These are phyloP conservation scores for Lophotriccus pileatus DNA, from an alignment of 2,797 vertebrate species.

Conservation along the genomic window DNA sequence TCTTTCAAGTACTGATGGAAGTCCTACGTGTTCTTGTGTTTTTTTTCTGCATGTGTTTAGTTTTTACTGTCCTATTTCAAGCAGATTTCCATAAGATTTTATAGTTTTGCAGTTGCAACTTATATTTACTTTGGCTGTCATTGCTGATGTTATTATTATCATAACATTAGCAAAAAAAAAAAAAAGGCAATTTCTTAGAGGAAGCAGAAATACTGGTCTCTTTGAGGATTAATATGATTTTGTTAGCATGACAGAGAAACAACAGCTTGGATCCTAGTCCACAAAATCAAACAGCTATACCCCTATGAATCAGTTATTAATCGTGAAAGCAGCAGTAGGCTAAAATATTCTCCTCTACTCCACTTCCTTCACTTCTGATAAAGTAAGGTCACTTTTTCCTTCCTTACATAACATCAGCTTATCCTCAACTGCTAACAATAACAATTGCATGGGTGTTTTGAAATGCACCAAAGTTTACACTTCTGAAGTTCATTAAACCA, in stretches of 20 bases:
- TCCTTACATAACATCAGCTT: background rate
- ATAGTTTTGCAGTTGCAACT: background rate
- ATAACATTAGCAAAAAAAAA: background rate
- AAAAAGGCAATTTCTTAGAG: background rate
- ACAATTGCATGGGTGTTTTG: background rate
- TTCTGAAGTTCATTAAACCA: background rate
- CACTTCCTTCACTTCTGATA: background rate
- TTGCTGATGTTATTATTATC: background rate
- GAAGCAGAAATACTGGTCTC: background rate
- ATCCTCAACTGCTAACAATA: background rate
- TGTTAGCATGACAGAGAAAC: constrained; percentile 11
- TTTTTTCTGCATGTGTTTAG: background rate
- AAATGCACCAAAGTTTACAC: background rate
- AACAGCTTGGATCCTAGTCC: background rate
- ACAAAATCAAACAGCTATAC: background rate
- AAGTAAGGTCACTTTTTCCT: background rate
- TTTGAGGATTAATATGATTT: background rate
- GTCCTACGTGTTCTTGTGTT: background rate
- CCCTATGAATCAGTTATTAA: background rate
- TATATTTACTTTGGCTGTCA: background rate
- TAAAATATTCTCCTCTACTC: background rate
- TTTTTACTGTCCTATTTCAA: background rate
- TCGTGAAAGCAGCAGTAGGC: background rate
- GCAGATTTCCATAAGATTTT: background rate
- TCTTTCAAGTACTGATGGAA: background rate